Evolutionary conservation across 1,140 invertebrate species (phyloP).

Genomic region (Megalonaias nervosa): DNA sequence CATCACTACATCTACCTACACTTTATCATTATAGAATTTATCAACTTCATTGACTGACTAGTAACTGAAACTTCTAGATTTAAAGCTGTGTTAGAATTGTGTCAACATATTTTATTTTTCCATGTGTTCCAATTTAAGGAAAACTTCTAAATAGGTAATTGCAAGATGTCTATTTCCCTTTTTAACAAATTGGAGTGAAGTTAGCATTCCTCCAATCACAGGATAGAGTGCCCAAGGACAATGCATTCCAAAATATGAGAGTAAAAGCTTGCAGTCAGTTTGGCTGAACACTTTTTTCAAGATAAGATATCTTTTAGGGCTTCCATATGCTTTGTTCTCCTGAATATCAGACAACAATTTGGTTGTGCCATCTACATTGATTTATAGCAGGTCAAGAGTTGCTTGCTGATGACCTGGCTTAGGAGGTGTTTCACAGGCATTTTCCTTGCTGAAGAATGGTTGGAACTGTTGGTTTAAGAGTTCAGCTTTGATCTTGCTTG

Average conservation of each 20-base stretch:
- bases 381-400: neutral
- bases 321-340: conserved; percentile 1
- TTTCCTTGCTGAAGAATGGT: conserved; percentile 6
- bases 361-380: conserved; percentile 1
- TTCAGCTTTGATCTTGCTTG: conserved; percentile 16
- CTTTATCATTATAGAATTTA: too few species aligned
- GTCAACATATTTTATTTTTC: conserved; percentile 15
- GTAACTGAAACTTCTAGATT: conserved; percentile 14
- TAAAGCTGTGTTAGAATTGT: conserved; percentile 22
- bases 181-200: conserved; percentile 12
- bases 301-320: neutral
- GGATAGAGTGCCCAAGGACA: neutral
- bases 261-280: neutral
- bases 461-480: conserved; percentile 7
- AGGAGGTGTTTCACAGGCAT: neutral
- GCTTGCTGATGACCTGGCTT: neutral
- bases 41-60: too few species aligned
- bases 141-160: conserved; percentile 13
- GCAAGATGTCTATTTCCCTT: conserved; percentile 5
- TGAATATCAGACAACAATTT: conserved; percentile 2
- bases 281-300: conserved; percentile 6
- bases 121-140: conserved; percentile 1
- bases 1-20: too few species aligned
- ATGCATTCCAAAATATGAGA: conserved; percentile 1
- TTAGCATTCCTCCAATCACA: conserved; percentile 1